Percentiles rank a stretch among this genome's conserved stretches.
Conservation (phyloP, 2,888 invertebrate genomes). For the Tetranychus truncatus region DNA sequence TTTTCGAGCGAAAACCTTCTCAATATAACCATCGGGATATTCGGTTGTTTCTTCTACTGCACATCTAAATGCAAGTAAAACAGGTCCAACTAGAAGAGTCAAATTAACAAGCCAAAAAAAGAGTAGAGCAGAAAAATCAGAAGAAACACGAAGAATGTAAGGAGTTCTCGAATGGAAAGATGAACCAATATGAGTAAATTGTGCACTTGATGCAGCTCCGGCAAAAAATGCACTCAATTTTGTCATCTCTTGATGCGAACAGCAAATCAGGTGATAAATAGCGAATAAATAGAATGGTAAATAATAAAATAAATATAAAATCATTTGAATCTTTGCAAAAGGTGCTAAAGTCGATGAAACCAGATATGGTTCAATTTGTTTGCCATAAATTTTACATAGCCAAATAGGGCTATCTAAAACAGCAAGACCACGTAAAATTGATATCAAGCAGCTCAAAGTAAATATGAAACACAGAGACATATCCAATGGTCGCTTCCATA, state of each 20-base stretch:
- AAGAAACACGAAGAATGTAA: neutral
- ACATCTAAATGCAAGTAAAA: neutral
- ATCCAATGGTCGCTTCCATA: neutral
- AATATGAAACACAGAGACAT: neutral
- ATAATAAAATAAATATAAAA: neutral
- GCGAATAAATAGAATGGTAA: neutral
- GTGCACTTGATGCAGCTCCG: neutral
- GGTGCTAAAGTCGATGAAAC: conserved; percentile 2
- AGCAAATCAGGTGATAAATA: neutral
- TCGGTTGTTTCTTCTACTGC: neutral
- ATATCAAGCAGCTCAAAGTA: neutral
- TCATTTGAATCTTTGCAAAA: conserved; percentile 5
- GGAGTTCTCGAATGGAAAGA: conserved; percentile 6
- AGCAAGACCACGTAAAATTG: neutral
- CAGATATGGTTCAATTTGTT: neutral
- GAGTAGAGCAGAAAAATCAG: neutral
- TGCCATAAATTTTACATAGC: neutral
- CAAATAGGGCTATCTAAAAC: neutral
- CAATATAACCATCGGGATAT: neutral
- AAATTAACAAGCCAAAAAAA: neutral
- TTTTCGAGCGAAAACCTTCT: too few species aligned
- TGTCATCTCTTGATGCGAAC: neutral
- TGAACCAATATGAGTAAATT: conserved; percentile 9
- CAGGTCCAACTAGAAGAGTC: neutral
- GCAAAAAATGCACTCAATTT: neutral